Evolutionary conservation across 2,888 invertebrate species (phyloP), one percentile per base, ranked within the genome.

Genomic region (Chalcosyrphus nemorum): DNA sequence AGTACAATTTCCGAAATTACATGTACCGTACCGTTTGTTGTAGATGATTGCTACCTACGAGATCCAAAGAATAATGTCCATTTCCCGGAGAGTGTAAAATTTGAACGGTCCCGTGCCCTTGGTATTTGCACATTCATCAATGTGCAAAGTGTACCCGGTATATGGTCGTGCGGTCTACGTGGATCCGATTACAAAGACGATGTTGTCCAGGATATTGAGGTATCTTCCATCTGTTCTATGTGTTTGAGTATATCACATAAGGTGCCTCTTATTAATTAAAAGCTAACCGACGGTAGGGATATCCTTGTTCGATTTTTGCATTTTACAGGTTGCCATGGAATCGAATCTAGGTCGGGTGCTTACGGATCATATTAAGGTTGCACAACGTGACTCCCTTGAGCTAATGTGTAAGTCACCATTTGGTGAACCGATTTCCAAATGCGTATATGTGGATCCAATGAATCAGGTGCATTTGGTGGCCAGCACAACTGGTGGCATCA

Each of bases 151-250:
- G 81, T 88, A 17, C 80, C 86, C 4, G 89, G 89, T 11, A 86
- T 78, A 56, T 89, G 88, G 88, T 82, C 72, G 43, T 89, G 89
- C 72, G 89, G 89, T 50, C 75, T 87, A 45, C 87, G 87, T 35
- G 88, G 88, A 17, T 86, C 85, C 27, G 87, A 88, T 75, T 88
- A 88, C 81, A 87, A 87, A 17, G 87, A 86, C 38, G 88, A 88
- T 65, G 81, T 88, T 15, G 66, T 87, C 50, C 88, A 87, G 81
- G 86, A 86, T 63, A 87, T 88, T 59, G 87, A 88, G 81, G 88
- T 88, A 45, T 80, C 57, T 45, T 45, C 15, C 47, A 7, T 7
- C n/a, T 15, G 4, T 2, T 2, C 32, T 9, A 11, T 29, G n/a
- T n/a, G 6, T 57, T 7, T 15, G 15, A 15, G 27, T 29, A 21